phyloP scores from a whole-genome alignment of 2,888 invertebrate genomes.

The Nephrotoma appendiculata region DNA sequence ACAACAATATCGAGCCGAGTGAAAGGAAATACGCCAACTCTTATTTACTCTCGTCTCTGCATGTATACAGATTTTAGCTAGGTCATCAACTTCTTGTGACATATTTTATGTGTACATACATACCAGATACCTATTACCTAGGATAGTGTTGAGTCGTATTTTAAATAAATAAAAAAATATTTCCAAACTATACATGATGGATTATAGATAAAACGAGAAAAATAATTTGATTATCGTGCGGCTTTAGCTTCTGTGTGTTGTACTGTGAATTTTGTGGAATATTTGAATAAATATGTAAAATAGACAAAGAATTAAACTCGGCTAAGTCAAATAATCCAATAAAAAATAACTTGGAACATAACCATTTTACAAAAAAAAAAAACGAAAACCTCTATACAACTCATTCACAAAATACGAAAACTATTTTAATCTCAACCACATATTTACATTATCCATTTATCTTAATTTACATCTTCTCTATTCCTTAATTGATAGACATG shows the following conservation, averaged over 20 bases:
- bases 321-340: neutral
- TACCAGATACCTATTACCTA: neutral
- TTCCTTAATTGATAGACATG: neutral
- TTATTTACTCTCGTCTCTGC: neutral
- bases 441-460: neutral
- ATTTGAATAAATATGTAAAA: neutral
- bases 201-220: neutral
- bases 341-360: neutral
- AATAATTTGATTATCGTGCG: neutral
- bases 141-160: neutral
- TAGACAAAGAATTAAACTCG: neutral
- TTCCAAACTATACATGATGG: neutral
- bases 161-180: neutral
- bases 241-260: neutral
- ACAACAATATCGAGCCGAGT: neutral
- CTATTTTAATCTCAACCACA: neutral
- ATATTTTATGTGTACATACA: neutral
- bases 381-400: neutral
- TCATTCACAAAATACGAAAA: neutral
- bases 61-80: neutral
- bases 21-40: neutral
- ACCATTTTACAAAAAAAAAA: neutral
- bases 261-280: neutral
- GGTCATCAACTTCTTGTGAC: neutral
- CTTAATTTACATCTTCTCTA: neutral